Evolutionary conservation across 2,797 vertebrate genomes (phyloP).

Genomic region (Novumbra hubbsi): DNA sequence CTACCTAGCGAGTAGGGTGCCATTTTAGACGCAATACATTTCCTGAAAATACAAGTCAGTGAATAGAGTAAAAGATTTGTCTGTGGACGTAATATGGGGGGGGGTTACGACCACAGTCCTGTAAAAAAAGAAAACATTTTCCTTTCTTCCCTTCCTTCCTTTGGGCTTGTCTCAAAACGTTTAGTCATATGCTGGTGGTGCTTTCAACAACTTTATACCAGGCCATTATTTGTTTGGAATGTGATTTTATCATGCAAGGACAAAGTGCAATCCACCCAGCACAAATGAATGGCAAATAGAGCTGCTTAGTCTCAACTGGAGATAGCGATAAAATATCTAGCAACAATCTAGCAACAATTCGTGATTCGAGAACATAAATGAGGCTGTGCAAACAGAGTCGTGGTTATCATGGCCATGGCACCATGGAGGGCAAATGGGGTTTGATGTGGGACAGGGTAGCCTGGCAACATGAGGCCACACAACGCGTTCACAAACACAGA

Average conservation of each 20-base stretch:
- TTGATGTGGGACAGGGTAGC: not conserved
- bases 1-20: not conserved
- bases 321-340: not conserved
- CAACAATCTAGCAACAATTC: not conserved
- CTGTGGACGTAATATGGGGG: not conserved
- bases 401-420: not conserved
- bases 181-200: not conserved
- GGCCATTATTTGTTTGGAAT: slow-evolving; percentile 1
- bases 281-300: not conserved
- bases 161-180: not conserved
- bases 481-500: not conserved
- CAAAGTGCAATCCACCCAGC: not conserved
- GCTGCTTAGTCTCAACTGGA: not conserved
- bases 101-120: not conserved
- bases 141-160: not conserved
- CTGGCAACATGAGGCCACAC: not conserved
- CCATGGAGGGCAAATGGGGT: not conserved
- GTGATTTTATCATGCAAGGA: slow-evolving; percentile 4
- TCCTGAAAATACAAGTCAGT: not conserved
- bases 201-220: not conserved
- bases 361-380: not conserved
- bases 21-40: no score
- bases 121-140: not conserved
- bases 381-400: slow-evolving; percentile 1
- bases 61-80: not conserved